Base-by-base conservation (phyloP, 53 echinoderm and acorn worm species). In the Holothuria scabra region DNA sequence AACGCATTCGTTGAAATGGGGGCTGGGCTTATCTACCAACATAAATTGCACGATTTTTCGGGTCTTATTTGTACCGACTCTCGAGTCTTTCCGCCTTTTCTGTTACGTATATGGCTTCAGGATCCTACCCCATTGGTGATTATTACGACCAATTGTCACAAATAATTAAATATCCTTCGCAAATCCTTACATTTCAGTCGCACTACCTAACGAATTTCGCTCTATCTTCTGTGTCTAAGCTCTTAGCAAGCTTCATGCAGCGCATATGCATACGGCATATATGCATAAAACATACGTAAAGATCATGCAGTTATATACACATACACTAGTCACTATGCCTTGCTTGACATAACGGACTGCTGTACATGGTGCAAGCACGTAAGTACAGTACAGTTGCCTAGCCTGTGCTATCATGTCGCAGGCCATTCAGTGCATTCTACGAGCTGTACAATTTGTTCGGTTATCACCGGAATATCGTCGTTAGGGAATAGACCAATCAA, bases 401-500 rank as follows among this genome's bases (percentile, higher is more conserved):
- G 52, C 18, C 52, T 52, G 3, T 14, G 52, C 52, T 52, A 24
- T 68, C 22, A 65, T 32, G 32, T 65, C 66, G 32, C 48, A 38
- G 25, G 72, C 46, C 72, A 72, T 72, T 72, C 72, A 72, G 37
- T 72, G 46, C 34, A 72, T 72, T 41, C 72, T 72, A 48, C 37
- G 28, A 25, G 72, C 72, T 48, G 72, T 48, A 72, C 72, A 48
- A 46, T 58, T 79, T 79, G 4, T 33, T 79, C 79, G 79, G 79
- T 12, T 1, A 56, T 46, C 7, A 22, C 52, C 79, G 79, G 79
- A 79, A 79, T 30, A 5, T 59, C 18, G 79, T 79, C 79, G 79
- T 79, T 56, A 76, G 33, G 79, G 79, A 79, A 59, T 79, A 28
- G 32, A 59, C 79, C 79, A 79, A 79, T 79, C 79, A 79, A 33